phyloP scores from a whole-genome alignment of 2,113 vertebrate genomes.

The Synchiropus splendidus region DNA sequence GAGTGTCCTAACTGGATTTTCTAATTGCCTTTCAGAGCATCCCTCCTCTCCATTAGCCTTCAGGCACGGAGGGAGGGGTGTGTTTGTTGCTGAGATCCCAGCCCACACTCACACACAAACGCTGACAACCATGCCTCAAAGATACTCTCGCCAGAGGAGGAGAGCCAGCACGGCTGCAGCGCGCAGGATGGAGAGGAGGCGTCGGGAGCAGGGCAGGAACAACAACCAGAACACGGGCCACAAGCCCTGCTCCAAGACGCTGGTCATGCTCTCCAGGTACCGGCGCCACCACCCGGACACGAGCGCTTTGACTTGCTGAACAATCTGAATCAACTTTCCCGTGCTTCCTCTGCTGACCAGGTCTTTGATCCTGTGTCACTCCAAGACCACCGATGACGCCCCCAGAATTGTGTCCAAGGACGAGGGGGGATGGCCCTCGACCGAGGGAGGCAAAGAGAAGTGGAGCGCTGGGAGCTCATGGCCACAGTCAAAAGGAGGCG shows the following conservation, averaged over 20 bases:
- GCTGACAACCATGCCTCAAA: slow-evolving; percentile 54
- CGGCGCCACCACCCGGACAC: background rate
- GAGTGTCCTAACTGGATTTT: slow-evolving; percentile 63
- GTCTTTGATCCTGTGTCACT: slow-evolving; percentile 81
- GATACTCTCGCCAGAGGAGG: slow-evolving; percentile 58
- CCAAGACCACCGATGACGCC: slow-evolving; percentile 71
- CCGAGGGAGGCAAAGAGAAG: slow-evolving; percentile 21
- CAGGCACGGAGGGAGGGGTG: slow-evolving; percentile 41
- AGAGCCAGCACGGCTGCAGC: slow-evolving; percentile 55
- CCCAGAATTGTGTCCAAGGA: slow-evolving; percentile 49
- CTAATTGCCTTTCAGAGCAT: slow-evolving; percentile 65
- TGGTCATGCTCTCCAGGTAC: slow-evolving; percentile 75
- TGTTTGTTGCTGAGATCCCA: slow-evolving; percentile 16
- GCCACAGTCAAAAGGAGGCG: slow-evolving; percentile 4
- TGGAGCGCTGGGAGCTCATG: slow-evolving; percentile 37
- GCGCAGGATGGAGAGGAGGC: slow-evolving; percentile 76
- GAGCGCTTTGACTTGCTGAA: background rate
- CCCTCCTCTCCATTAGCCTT: slow-evolving; percentile 63
- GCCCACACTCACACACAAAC: slow-evolving; percentile 22
- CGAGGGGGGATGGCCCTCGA: slow-evolving; percentile 27
- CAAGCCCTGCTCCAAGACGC: slow-evolving; percentile 69
- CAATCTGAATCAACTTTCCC: background rate
- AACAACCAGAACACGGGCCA: slow-evolving; percentile 43
- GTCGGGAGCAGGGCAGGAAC: slow-evolving; percentile 23
- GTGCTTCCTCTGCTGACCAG: slow-evolving; percentile 53